Percentiles rank a stretch among this genome's conserved stretches.
These are phyloP conservation scores for Ophioderma brevispina DNA, from an alignment of 35 echinoderm and acorn worm species.

Conservation along the genomic window DNA sequence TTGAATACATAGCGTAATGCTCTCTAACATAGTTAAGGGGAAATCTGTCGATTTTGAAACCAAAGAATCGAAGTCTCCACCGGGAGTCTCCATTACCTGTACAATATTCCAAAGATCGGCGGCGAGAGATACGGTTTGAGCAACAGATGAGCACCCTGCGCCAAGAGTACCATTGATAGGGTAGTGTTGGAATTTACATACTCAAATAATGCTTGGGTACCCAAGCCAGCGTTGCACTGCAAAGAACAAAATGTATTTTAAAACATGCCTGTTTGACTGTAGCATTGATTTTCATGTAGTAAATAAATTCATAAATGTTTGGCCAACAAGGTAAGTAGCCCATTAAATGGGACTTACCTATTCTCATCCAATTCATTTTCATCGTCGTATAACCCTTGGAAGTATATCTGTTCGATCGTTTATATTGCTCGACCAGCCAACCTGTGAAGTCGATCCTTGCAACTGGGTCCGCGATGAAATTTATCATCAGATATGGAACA, in stretches of 20 bases:
- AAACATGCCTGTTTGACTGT: background rate
- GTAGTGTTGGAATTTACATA: conserved; percentile 58
- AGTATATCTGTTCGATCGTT: conserved; percentile 71
- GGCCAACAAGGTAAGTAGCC: too few species aligned
- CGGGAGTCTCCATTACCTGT: too few species aligned
- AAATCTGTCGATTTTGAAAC: too few species aligned
- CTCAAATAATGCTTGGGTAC: conserved; percentile 65
- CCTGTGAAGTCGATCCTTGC: conserved; percentile 63
- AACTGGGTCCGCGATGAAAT: conserved; percentile 29
- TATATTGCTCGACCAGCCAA: conserved; percentile 72
- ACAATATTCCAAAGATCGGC: conserved; percentile 78
- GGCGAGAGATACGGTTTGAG: conserved; percentile 69
- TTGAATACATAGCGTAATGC: too few species aligned
- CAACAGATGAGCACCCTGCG: conserved; percentile 67
- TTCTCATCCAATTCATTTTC: conserved; percentile 59
- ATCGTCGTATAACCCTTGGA: conserved; percentile 70
- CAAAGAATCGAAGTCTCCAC: too few species aligned
- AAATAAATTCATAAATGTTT: too few species aligned
- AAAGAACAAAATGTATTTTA: background rate
- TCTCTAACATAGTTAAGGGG: too few species aligned
- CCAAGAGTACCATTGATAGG: conserved; percentile 71
- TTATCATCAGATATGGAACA: conserved; percentile 45
- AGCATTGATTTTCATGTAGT: background rate
- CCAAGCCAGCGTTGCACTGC: conserved; percentile 73
- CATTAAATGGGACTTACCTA: conserved; percentile 30